Evolutionary conservation across 1,140 invertebrate genomes (phyloP).

Genomic region (Zaprionus lachaisei): DNA sequence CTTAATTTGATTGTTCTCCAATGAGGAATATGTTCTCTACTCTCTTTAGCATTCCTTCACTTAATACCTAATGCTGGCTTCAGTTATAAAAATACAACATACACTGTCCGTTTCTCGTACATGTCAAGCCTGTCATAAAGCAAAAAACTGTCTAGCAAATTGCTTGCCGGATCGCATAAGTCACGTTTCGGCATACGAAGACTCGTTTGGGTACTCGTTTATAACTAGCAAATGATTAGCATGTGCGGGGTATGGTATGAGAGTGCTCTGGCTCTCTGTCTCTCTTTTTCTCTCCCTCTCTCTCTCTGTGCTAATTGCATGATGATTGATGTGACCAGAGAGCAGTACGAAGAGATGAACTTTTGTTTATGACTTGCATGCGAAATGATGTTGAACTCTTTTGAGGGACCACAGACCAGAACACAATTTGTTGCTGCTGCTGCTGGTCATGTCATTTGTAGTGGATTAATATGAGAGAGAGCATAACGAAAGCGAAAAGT

Average conservation of each 20-base stretch:
- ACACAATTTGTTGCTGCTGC: conserved; percentile 19
- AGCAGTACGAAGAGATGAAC: conserved; percentile 3
- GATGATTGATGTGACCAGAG: conserved; percentile 39
- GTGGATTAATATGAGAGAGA: background rate
- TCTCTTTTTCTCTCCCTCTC: background rate
- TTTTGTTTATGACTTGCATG: conserved; percentile 18
- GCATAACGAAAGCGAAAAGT: background rate
- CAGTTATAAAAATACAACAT: background rate
- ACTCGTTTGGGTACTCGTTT: conserved; percentile 20
- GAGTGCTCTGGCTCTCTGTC: background rate
- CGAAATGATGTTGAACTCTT: conserved; percentile 9
- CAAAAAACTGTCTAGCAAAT: conserved; percentile 11
- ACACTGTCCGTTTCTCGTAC: background rate
- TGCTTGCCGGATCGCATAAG: conserved; percentile 38
- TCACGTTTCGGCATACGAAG: conserved; percentile 65
- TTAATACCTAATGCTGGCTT: background rate
- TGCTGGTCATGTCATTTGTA: conserved; percentile 21
- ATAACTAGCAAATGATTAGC: conserved; percentile 57
- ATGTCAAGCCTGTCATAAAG: conserved; percentile 26
- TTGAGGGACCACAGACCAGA: background rate
- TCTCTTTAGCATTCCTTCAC: background rate
- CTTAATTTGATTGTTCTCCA: background rate
- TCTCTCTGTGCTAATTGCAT: conserved; percentile 39
- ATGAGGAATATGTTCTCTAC: background rate
- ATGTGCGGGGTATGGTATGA: conserved; percentile 32